Evolutionary conservation across 2,113 vertebrate species (phyloP).

Genomic region (Sisor rabdophorus): DNA sequence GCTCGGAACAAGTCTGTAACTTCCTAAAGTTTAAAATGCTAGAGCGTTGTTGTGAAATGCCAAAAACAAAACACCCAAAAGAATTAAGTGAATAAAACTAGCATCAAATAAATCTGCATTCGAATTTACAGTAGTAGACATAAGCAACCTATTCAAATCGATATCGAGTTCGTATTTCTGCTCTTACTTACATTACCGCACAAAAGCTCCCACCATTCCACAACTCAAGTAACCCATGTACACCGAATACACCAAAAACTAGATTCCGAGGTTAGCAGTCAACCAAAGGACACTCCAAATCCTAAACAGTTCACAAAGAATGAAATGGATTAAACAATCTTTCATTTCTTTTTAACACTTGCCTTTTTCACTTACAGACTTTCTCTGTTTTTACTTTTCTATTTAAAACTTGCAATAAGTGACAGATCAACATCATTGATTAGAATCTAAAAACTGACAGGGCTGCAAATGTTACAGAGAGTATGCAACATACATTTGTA

Average conservation of each 20-base stretch:
- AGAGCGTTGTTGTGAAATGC: not conserved
- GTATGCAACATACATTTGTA: slow-evolving; percentile 10
- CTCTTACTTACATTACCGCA: slow-evolving; percentile 15
- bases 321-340: not conserved
- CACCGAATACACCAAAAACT: not conserved
- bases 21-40: not conserved
- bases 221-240: not conserved
- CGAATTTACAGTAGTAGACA: slow-evolving; percentile 42
- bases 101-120: not conserved
- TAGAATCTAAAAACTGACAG: slow-evolving; percentile 21
- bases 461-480: not conserved
- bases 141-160: not conserved
- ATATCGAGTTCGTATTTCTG: not conserved
- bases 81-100: not conserved
- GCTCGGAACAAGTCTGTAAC: not conserved
- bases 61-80: not conserved
- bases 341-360: not conserved
- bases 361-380: slow-evolving; percentile 3
- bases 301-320: not conserved
- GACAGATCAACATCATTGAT: slow-evolving; percentile 14
- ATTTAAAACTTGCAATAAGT: not conserved
- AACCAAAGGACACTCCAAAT: not conserved
- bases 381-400: not conserved
- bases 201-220: slow-evolving; percentile 40
- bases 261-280: not conserved